Percentiles rank a stretch among this genome's conserved stretches.
Conservation (phyloP, 2,888 invertebrate genomes). For the Amaurobius ferox region DNA sequence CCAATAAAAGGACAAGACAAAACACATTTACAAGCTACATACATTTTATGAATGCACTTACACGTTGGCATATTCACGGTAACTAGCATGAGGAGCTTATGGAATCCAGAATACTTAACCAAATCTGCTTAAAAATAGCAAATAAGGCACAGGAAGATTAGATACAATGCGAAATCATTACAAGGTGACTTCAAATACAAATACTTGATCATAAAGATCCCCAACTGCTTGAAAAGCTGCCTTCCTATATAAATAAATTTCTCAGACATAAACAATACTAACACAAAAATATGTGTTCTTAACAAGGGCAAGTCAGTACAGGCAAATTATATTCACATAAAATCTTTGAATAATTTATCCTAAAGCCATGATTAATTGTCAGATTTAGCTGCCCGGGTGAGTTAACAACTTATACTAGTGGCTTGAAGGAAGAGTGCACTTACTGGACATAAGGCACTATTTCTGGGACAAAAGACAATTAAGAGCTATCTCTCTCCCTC, state of each 20-base stretch:
- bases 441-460: too few species aligned
- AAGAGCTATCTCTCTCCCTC: too few species aligned
- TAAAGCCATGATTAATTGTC: conserved; percentile 1
- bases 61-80: conserved; percentile 60
- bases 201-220: background rate
- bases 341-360: background rate
- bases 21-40: conserved; percentile 61
- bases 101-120: background rate
- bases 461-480: too few species aligned
- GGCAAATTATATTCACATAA: too few species aligned
- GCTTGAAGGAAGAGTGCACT: too few species aligned
- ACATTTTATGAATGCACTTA: conserved; percentile 66
- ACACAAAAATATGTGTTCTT: too few species aligned
- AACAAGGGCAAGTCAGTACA: too few species aligned
- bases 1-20: conserved; percentile 67
- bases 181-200: background rate
- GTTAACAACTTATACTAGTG: too few species aligned
- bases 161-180: background rate
- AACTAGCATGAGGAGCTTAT: conserved; percentile 52
- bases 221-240: background rate
- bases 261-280: background rate
- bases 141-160: conserved; percentile 60
- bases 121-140: conserved; percentile 29
- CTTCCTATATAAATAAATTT: background rate
- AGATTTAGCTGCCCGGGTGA: background rate